Evolutionary conservation across 2,888 invertebrate genomes (phyloP), one percentile per base, ranked within the genome.

Genomic region (Ctena decussata): DNA sequence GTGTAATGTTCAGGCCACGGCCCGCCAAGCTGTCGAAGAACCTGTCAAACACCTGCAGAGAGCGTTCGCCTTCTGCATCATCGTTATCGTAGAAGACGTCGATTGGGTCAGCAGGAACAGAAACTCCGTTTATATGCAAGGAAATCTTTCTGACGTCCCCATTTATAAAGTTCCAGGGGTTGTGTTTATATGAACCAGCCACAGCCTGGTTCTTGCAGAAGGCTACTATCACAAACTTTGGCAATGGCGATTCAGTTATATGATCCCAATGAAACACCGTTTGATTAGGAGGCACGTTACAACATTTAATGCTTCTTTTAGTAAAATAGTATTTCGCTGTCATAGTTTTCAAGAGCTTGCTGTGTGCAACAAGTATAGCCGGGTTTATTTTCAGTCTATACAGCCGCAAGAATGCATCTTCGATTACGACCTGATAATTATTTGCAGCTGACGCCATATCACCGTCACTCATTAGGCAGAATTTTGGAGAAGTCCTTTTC

Each of bases 361-460:
- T 60, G 60, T 77, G 77, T 0, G 65, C 77, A 21, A 77, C 27
- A 5, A 77, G 24, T 37, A 77, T 65, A 18, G 77, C 77, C 12
- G 77, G 77, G 27, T 77, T 69, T 18, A 77, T 44, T 65, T 77
- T 77, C 0, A 77, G 60, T 44, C 57, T 60, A 27, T 44, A 8
- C n/a, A 77, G 39, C 15, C 77, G 57, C 18, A 77, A 35, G 53
- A 65, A 77, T 11, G 77, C 77, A 24, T 77, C 77, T 35, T 77
- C 77, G 32, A 77, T 77, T 65, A 44, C 35, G 12, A 77, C 65
- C 15, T 65, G 77, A 65, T 77, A 77, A 30, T 60, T 60, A 27
- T 60, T 30, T 11, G 53, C 53, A 53, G 53, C 24, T 37, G 24
- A 24, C 8, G 21, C 41, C 5, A 41, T 21, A 21, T n/a, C 71